Conservation (phyloP, 2,113 vertebrate genomes). For the Callaeas wilsoni region DNA sequence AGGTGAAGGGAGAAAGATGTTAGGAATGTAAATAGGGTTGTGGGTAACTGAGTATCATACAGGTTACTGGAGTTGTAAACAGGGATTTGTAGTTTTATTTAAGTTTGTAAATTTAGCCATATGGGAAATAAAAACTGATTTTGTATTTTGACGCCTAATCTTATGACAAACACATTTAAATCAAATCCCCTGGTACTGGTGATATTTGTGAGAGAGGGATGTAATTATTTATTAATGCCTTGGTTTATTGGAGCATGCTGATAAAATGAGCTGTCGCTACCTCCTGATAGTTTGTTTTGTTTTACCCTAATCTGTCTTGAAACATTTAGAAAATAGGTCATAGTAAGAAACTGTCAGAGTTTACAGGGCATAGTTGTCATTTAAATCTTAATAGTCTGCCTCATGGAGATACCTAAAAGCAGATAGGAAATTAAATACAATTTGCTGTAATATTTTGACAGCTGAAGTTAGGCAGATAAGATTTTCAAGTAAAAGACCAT, state of each 20-base stretch:
- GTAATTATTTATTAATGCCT: constrained; percentile 45
- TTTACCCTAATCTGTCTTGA: background rate
- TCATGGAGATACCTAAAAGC: background rate
- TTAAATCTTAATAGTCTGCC: background rate
- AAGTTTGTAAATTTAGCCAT: background rate
- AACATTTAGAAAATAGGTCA: background rate
- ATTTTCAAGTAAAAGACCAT: background rate
- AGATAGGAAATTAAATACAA: background rate
- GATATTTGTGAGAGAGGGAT: background rate
- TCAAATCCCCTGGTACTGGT: background rate
- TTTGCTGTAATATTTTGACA: background rate
- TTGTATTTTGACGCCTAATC: background rate
- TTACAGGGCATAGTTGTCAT: background rate
- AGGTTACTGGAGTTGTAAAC: background rate
- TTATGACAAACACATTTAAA: background rate
- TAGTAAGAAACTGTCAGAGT: background rate
- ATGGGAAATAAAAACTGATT: background rate
- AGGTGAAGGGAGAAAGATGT: background rate
- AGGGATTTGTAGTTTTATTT: background rate
- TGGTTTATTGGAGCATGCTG: background rate
- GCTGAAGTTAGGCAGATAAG: background rate
- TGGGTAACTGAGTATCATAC: background rate
- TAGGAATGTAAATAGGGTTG: background rate
- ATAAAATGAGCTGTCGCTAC: background rate
- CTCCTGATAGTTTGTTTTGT: constrained; percentile 15